A percentile compares a stretch with the other conserved stretches of the same genome.
Conservation (phyloP, 2,113 vertebrate species). For the Phyllopteryx taeniolatus region DNA sequence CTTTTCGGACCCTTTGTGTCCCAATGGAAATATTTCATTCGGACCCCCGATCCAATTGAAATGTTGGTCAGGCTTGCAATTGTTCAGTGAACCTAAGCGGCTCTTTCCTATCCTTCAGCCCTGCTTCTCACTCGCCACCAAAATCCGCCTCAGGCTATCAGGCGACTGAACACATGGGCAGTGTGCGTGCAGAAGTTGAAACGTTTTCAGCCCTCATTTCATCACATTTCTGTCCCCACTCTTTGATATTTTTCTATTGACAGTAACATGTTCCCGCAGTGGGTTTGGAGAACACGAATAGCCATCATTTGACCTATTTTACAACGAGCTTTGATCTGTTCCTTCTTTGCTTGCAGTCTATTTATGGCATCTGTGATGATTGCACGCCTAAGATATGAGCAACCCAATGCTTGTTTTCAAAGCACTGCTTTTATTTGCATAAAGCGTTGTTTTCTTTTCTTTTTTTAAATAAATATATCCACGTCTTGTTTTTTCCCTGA, state of each 20-base stretch:
- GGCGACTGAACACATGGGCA: conserved; percentile 30
- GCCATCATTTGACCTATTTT: conserved; percentile 55
- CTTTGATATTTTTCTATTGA: conserved; percentile 20
- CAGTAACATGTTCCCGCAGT: conserved; percentile 5
- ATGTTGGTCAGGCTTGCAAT: conserved; percentile 27
- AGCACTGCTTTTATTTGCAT: conserved; percentile 44
- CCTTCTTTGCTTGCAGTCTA: conserved; percentile 47
- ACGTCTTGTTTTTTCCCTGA: not conserved
- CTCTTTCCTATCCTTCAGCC: conserved; percentile 27
- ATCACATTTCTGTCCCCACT: conserved; percentile 11
- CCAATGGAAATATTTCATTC: conserved; percentile 32
- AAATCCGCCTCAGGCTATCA: conserved; percentile 33
- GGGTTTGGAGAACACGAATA: conserved; percentile 34
- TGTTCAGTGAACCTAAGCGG: conserved; percentile 38
- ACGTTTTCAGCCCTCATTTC: conserved; percentile 4
- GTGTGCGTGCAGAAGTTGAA: conserved; percentile 2
- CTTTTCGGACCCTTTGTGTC: conserved; percentile 1
- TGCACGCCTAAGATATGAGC: conserved; percentile 44
- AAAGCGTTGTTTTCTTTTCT: conserved; percentile 25
- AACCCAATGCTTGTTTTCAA: conserved; percentile 44
- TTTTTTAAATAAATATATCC: not conserved
- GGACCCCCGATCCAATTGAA: conserved; percentile 33
- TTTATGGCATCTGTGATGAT: conserved; percentile 36
- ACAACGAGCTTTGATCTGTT: conserved; percentile 40
- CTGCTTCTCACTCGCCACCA: conserved; percentile 21